Evolutionary conservation across 2,797 vertebrate species (phyloP), one percentile per base, ranked within the genome.

Genomic region (Phyllotis vaccarum): DNA sequence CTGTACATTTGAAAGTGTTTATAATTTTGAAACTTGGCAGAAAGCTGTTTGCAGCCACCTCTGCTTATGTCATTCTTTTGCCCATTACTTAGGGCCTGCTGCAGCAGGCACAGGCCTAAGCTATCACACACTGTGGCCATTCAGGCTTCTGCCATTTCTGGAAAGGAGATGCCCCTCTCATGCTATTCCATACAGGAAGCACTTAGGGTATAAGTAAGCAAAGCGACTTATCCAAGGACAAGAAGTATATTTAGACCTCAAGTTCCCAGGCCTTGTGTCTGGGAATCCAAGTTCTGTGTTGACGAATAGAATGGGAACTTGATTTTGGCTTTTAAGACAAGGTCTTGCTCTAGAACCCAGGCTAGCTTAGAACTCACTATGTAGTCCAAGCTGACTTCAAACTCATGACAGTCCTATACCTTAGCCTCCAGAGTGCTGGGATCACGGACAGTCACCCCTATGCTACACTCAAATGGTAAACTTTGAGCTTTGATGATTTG

Each of bases 191-290:
- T 24, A 83, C 40, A 91, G n/a, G 79, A 93, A 83, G 37, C 31
- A 70, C 40, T 43, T 93, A 43, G 89, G 56, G 27, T 40, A 79
- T 31, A 83, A 58, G 86, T 37, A 70, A 94, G 89, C 70, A 62
- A 91, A 95, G 29, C 90, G 72, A 78, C 62, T 86, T 95, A 46
- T 78, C 60, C 74, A 88, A 96, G 24, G 78, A 83, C 64, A 94
- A 60, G 49, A 95, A 72, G 24, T 70, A 14, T 74, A 37, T 93
- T 66, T 89, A 76, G 60, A 34, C 49, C 12, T 88, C 13, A 86
- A 46, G n/a, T 22, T 74, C 52, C n/a, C 43, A 68, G 78, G 76
- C 31, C 8, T 49, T 81, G 90, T 11, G 34, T 49, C 31, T 92
- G n/a, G 56, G 64, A 90, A 86, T 79, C 49, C 46, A 31, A 88